These are phyloP conservation scores for Poeciliopsis turrubarensis DNA, from an alignment of 2,113 vertebrate species.

Conservation along the genomic window DNA sequence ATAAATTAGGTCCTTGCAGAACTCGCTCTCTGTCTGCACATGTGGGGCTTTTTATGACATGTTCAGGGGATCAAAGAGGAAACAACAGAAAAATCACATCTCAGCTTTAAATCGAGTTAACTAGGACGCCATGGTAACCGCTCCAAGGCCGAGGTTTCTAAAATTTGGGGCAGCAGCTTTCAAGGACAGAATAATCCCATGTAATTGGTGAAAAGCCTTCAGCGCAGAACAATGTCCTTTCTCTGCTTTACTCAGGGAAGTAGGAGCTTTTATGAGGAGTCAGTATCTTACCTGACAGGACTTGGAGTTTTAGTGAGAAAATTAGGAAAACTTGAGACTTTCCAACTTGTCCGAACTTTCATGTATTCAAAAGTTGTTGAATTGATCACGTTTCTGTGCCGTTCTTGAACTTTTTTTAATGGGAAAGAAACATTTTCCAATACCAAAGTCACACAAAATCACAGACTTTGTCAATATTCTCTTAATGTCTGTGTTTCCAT, in stretches of 20 bases:
- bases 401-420: no score
- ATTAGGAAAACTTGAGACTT: neutral
- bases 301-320: neutral
- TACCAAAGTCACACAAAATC: no score
- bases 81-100: constrained; percentile 25
- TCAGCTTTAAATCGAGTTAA: constrained; percentile 31
- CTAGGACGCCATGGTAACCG: constrained; percentile 5
- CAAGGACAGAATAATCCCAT: constrained; percentile 32
- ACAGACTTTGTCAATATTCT: no score
- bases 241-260: constrained; percentile 17
- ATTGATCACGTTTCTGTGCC: neutral
- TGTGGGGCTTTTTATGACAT: constrained; percentile 27
- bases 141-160: constrained; percentile 13
- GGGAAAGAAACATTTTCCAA: no score
- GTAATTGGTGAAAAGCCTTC: constrained; percentile 44
- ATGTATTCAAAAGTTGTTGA: neutral
- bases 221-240: constrained; percentile 18
- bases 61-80: constrained; percentile 10
- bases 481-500: no score
- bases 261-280: neutral
- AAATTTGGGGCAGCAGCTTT: constrained; percentile 12
- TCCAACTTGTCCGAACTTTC: neutral
- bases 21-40: neutral
- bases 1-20: constrained; percentile 34
- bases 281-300: neutral